A percentile compares a stretch with the other conserved stretches of the same genome.
Evolutionary conservation across 2,113 vertebrate genomes (phyloP).

Genomic region (Scartelaos histophorus): DNA sequence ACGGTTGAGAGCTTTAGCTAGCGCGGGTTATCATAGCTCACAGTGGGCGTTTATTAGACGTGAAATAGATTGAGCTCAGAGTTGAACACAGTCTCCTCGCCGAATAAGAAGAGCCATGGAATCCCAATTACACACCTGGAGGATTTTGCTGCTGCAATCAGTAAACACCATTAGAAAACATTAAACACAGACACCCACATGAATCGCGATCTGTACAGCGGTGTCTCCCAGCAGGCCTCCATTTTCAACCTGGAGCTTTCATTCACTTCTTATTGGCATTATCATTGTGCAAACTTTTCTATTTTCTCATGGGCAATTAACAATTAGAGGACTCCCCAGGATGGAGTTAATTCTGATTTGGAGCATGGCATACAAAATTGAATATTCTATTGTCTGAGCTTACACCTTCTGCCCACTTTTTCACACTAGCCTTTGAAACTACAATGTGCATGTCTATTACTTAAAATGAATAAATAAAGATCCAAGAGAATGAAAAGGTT

Average conservation of each 20-base stretch:
- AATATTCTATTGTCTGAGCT: neutral
- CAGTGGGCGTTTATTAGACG: slow-evolving; percentile 46
- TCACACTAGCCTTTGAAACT: no score
- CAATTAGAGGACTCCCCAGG: neutral
- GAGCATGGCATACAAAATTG: neutral
- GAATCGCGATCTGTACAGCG: slow-evolving; percentile 40
- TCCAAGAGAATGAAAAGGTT: no score
- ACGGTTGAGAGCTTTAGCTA: slow-evolving; percentile 23
- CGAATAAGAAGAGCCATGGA: slow-evolving; percentile 45
- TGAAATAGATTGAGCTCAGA: slow-evolving; percentile 59
- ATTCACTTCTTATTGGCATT: slow-evolving; percentile 10
- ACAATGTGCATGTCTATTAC: no score
- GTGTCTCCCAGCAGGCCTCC: slow-evolving; percentile 4
- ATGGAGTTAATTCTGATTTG: neutral
- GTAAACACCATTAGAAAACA: slow-evolving; percentile 64
- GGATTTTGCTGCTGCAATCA: slow-evolving; percentile 55
- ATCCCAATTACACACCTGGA: slow-evolving; percentile 72
- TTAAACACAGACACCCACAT: slow-evolving; percentile 41
- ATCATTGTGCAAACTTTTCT: slow-evolving; percentile 7
- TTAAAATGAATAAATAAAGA: no score
- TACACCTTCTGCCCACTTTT: no score
- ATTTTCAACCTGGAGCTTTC: slow-evolving; percentile 15
- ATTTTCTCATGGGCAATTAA: neutral
- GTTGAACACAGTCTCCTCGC: slow-evolving; percentile 47
- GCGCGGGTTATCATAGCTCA: slow-evolving; percentile 37